phyloP scores from a whole-genome alignment of 2,113 vertebrate genomes.

The Epinephelus moara region DNA sequence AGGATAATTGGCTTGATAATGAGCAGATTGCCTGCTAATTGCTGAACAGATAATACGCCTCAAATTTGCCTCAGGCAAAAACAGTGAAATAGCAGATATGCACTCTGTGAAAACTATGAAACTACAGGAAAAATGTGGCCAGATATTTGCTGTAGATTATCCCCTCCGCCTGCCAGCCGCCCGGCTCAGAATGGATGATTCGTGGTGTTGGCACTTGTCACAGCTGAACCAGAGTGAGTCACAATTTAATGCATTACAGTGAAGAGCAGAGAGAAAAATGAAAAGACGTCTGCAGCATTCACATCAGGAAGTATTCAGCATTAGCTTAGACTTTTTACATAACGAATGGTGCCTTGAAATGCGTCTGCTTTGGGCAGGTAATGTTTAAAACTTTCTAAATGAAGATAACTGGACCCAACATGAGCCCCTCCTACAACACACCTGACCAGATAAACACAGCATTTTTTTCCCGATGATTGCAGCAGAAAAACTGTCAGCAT shows the following conservation, averaged over 20 bases:
- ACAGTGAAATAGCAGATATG: conserved; percentile 53
- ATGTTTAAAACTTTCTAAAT: not conserved
- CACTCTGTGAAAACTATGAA: conserved; percentile 29
- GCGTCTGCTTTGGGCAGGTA: not conserved
- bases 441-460: not conserved
- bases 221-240: not conserved
- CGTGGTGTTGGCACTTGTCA: not conserved
- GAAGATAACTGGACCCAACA: not conserved
- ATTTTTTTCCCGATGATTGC: not conserved
- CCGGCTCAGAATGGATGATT: not conserved
- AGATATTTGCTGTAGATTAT: conserved; percentile 32
- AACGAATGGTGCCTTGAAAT: not conserved
- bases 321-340: not conserved
- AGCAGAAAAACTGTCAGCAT: not conserved
- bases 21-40: conserved; percentile 81
- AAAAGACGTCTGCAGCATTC: not conserved
- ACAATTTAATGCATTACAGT: not conserved
- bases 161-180: not conserved
- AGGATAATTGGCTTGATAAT: conserved; percentile 79
- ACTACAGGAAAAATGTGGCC: not conserved
- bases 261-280: not conserved
- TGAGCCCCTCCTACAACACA: not conserved
- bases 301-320: not conserved
- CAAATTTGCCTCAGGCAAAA: conserved; percentile 61
- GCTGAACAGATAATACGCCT: conserved; percentile 73